Percentiles rank a stretch among this genome's conserved stretches.
Evolutionary conservation across 2,888 invertebrate genomes (phyloP).

Genomic region (Amphipyra tragopoginis): DNA sequence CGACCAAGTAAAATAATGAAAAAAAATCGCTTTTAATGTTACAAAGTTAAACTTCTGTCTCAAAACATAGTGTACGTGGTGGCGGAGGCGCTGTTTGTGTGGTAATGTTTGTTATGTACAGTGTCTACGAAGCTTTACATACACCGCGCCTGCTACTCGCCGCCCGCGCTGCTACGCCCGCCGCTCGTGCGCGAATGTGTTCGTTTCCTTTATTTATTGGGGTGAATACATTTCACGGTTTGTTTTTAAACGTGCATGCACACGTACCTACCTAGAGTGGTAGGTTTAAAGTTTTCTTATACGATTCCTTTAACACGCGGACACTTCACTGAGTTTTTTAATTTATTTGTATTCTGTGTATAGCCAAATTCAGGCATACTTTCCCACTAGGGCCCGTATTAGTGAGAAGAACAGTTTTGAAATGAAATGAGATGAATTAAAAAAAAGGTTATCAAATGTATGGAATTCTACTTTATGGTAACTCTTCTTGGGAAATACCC

Average conservation of each 20-base stretch:
- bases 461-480: too few relatives aligned
- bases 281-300: background rate
- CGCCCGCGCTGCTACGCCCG: constrained; percentile 23
- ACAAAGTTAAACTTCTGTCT: constrained; percentile 49
- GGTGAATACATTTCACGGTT: constrained; percentile 61
- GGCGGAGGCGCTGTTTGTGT: constrained; percentile 72
- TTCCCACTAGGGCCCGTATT: too few relatives aligned
- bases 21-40: too few relatives aligned
- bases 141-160: constrained; percentile 26
- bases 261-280: background rate
- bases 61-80: background rate
- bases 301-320: too few relatives aligned
- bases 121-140: constrained; percentile 68
- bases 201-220: constrained; percentile 55
- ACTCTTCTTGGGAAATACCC: too few relatives aligned
- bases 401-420: too few relatives aligned
- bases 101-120: constrained; percentile 76
- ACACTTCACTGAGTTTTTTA: too few relatives aligned
- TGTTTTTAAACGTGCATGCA: constrained; percentile 56
- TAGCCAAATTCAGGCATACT: too few relatives aligned
- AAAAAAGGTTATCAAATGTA: too few relatives aligned
- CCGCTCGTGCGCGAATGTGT: constrained; percentile 47
- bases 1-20: too few relatives aligned
- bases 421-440: too few relatives aligned
- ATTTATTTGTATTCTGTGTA: too few relatives aligned